Conservation (phyloP, 2,888 invertebrate species). For the Oscheius sp. region DNA sequence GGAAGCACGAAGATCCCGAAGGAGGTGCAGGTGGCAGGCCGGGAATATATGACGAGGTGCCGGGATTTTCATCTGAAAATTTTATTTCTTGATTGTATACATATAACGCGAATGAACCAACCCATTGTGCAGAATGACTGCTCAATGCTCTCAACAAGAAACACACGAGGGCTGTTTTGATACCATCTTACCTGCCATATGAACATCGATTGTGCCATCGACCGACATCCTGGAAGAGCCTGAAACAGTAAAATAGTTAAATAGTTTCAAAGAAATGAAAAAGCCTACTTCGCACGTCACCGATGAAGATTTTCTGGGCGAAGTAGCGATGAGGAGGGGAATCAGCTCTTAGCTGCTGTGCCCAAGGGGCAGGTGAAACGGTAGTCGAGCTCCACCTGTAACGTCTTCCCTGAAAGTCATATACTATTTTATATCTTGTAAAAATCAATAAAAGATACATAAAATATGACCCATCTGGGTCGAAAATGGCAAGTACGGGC, state of each 20-base stretch:
- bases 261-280: background rate
- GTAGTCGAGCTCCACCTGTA: constrained; percentile 29
- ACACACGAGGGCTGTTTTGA: background rate
- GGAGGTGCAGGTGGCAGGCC: constrained; percentile 1
- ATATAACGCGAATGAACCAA: constrained; percentile 4
- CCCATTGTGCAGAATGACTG: constrained; percentile 9
- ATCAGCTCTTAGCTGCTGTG: constrained; percentile 29
- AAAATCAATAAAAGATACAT: background rate
- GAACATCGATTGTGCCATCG: constrained; percentile 5
- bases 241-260: background rate
- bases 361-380: constrained; percentile 23
- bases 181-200: constrained; percentile 7
- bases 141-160: too few species aligned
- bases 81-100: too few species aligned
- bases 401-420: constrained; percentile 9
- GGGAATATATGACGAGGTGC: background rate
- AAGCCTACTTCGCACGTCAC: background rate
- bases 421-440: background rate
- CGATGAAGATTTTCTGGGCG: constrained; percentile 30
- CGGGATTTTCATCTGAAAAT: background rate
- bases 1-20: background rate
- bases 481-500: too few species aligned
- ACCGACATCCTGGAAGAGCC: constrained; percentile 11
- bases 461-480: background rate
- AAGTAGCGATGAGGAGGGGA: constrained; percentile 29